Percentiles rank a stretch among this genome's conserved stretches.
These are phyloP conservation scores for Mythimna albipuncta DNA, from an alignment of 2,888 invertebrate genomes.

Conservation along the genomic window DNA sequence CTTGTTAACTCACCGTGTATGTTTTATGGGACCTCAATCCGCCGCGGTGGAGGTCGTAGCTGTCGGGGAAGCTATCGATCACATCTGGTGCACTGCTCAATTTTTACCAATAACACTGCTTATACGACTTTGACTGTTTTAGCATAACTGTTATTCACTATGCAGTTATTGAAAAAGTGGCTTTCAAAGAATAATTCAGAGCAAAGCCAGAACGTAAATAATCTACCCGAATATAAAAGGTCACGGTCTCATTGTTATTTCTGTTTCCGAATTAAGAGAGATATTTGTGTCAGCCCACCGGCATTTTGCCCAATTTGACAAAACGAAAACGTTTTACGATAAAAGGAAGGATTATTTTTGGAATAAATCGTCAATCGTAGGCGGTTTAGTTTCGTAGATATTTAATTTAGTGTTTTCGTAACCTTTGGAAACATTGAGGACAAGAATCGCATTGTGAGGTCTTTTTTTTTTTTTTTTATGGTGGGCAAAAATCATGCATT, in stretches of 20 bases:
- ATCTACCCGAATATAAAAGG: slow-evolving; percentile 36
- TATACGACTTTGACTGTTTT: slow-evolving; percentile 22
- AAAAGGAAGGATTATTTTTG: slow-evolving; percentile 18
- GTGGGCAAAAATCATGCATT: too few relatives aligned
- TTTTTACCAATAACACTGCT: slow-evolving; percentile 43
- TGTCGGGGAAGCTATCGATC: slow-evolving; percentile 28
- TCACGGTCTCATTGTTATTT: slow-evolving; percentile 49
- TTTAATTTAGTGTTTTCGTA: slow-evolving; percentile 20
- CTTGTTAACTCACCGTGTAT: slow-evolving; percentile 50
- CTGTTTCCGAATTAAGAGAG: slow-evolving; percentile 36
- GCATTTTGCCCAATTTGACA: slow-evolving; percentile 31
- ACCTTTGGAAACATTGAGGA: slow-evolving; percentile 20
- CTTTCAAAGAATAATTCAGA: slow-evolving; percentile 3
- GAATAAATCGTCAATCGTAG: slow-evolving; percentile 5
- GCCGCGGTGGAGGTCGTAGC: slow-evolving; percentile 5
- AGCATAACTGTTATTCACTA: slow-evolving; percentile 2
- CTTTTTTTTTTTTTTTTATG: too few relatives aligned
- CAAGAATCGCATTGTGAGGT: slow-evolving; percentile 25
- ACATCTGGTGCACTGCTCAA: slow-evolving; percentile 39
- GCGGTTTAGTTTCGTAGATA: slow-evolving; percentile 30
- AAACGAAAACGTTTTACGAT: slow-evolving; percentile 30
- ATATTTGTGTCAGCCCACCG: slow-evolving; percentile 39
- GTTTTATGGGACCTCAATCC: slow-evolving; percentile 44
- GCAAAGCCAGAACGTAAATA: slow-evolving; percentile 19
- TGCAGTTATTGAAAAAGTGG: slow-evolving; percentile 7